Evolutionary conservation across 2,797 vertebrate species (phyloP).

Genomic region (Gila robusta): DNA sequence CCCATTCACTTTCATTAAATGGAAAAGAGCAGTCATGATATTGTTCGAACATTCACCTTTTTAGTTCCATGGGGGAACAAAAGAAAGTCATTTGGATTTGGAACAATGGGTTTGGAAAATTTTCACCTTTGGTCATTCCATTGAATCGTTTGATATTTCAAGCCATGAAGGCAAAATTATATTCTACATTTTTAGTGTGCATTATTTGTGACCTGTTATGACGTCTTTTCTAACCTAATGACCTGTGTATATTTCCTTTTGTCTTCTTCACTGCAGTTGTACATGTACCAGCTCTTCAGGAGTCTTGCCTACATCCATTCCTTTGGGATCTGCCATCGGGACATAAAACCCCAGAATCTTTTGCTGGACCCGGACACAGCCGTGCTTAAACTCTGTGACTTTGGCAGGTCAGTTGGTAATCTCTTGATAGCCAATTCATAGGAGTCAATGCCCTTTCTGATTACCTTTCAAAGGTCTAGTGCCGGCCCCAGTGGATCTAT

Average conservation of each 20-base stretch:
- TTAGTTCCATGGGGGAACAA: neutral
- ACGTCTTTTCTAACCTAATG: neutral
- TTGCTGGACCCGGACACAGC: conserved; percentile 98
- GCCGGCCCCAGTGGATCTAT: conserved; percentile 9
- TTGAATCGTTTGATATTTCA: neutral
- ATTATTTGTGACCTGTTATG: neutral
- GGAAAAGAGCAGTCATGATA: neutral
- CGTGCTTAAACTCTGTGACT: conserved; percentile 98
- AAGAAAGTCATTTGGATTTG: neutral
- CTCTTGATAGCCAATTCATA: conserved; percentile 15
- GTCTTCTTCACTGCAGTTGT: conserved; percentile 83
- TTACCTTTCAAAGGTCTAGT: conserved; percentile 15
- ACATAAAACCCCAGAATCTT: conserved; percentile 99
- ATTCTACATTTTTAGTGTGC: neutral
- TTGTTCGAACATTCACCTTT: neutral
- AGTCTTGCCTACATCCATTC: conserved; percentile 99
- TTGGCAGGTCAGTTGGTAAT: conserved; percentile 90
- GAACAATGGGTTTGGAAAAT: neutral
- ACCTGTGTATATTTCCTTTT: conserved; percentile 34
- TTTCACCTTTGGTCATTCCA: neutral
- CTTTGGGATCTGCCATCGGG: conserved; percentile 99
- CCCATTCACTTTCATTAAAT: neutral
- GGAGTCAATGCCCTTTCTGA: neutral
- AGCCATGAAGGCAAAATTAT: neutral
- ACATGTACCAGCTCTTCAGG: conserved; percentile 99